Percentiles rank a stretch among this genome's conserved stretches.
These are phyloP conservation scores for Porites cylindrica DNA, from an alignment of 92 coral and sea anemone species.

Conservation along the genomic window DNA sequence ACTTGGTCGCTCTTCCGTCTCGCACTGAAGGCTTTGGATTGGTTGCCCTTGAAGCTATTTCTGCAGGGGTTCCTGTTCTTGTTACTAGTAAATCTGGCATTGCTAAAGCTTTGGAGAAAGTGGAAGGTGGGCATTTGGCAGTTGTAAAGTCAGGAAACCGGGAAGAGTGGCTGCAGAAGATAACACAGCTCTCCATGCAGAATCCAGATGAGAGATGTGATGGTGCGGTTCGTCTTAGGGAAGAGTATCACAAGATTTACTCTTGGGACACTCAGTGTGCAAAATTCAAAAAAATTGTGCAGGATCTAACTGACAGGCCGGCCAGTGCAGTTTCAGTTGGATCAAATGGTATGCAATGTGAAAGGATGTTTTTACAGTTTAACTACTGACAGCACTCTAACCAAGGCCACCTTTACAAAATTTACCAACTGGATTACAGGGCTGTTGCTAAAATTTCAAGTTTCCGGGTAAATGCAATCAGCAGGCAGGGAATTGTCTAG, in stretches of 20 bases:
- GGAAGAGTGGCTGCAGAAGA: neutral
- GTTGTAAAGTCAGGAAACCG: conserved; percentile 12
- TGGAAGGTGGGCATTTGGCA: neutral
- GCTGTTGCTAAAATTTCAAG: no score
- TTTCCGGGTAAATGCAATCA: no score
- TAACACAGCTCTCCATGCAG: neutral
- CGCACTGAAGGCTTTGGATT: conserved; percentile 41
- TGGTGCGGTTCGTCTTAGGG: neutral
- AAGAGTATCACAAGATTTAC: neutral
- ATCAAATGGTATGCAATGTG: neutral
- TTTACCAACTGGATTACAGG: no score
- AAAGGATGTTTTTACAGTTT: no score
- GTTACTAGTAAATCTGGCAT: conserved; percentile 38
- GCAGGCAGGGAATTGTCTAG: no score
- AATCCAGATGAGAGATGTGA: conserved; percentile 4
- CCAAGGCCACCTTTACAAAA: no score
- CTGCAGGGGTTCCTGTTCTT: conserved; percentile 36
- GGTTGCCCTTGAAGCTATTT: conserved; percentile 37
- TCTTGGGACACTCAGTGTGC: conserved; percentile 1
- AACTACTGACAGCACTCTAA: neutral
- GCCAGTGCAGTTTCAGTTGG: neutral
- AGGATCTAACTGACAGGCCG: neutral
- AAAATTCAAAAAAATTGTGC: conserved; percentile 1
- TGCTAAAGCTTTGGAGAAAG: conserved; percentile 27
- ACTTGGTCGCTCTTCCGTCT: conserved; percentile 12